Evolutionary conservation across 2,797 vertebrate species (phyloP).

Genomic region (Chelon labrosus): DNA sequence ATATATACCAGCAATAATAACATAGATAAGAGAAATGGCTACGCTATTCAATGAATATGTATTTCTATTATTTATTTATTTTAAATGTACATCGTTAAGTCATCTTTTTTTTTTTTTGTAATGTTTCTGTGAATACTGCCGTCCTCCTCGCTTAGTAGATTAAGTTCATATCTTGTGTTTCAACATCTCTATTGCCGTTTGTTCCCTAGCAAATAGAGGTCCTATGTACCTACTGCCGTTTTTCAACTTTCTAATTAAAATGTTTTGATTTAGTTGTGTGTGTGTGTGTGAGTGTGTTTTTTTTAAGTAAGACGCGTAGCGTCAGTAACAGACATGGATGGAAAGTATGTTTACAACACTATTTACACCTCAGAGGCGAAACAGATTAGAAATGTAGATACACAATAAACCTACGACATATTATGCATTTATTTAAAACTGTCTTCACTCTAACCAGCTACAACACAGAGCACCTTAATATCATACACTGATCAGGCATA

Average conservation of each 20-base stretch:
- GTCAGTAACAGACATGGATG: no score
- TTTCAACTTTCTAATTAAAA: conserved; percentile 85
- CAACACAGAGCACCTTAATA: no score
- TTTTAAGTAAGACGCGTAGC: no score
- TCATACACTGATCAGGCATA: no score
- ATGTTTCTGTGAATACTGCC: conserved; percentile 72
- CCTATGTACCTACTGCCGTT: conserved; percentile 76
- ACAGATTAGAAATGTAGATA: no score
- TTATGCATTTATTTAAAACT: no score
- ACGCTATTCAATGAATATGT: conserved; percentile 79
- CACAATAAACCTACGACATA: no score
- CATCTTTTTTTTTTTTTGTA: conserved; percentile 54
- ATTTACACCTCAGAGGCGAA: no score
- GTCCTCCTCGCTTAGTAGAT: conserved; percentile 66
- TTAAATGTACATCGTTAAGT: conserved; percentile 71
- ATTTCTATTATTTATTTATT: conserved; percentile 86
- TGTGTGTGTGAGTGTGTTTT: neutral
- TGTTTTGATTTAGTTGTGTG: conserved; percentile 71
- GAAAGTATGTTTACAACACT: no score
- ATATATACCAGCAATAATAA: conserved; percentile 86
- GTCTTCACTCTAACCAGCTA: no score
- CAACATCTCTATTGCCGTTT: conserved; percentile 72
- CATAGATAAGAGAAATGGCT: conserved; percentile 81
- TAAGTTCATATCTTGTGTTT: conserved; percentile 68
- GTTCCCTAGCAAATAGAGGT: conserved; percentile 75